A percentile compares a stretch with the other conserved stretches of the same genome.
Conservation (phyloP, 2,113 vertebrate genomes). For the Dendropsophus ebraccatus region DNA sequence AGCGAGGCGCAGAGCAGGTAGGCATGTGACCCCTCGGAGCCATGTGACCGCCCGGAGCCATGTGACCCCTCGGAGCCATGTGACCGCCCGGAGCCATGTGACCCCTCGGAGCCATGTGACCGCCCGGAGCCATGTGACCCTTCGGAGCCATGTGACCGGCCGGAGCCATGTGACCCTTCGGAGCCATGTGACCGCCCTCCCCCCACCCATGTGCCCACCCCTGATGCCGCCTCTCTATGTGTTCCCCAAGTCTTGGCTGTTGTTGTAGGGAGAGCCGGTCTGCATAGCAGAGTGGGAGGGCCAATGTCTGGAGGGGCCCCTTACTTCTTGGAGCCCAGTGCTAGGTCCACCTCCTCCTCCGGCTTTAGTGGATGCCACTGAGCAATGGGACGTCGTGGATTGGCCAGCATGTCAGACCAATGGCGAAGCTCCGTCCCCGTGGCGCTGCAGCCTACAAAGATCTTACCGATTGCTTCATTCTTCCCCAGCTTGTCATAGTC, state of each 20-base stretch:
- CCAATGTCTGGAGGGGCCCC: conserved; percentile 57
- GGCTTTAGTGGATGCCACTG: conserved; percentile 98
- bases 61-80: no score
- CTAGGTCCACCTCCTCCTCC: conserved; percentile 94
- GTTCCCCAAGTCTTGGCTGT: conserved; percentile 27
- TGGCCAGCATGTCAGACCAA: conserved; percentile 98
- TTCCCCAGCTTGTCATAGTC: conserved; percentile 99
- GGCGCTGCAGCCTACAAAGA: conserved; percentile 91
- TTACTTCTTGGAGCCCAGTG: conserved; percentile 93
- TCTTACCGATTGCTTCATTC: conserved; percentile 97
- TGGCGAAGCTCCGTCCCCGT: conserved; percentile 92
- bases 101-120: no score
- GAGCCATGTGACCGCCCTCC: no score
- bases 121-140: no score
- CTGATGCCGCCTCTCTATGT: conserved; percentile 10
- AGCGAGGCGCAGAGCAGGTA: neutral
- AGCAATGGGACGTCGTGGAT: conserved; percentile 94
- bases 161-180: no score
- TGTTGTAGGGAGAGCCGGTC: conserved; percentile 29
- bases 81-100: no score
- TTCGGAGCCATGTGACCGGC: no score
- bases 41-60: no score
- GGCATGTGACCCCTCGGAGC: no score
- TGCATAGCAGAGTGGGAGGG: conserved; percentile 54
- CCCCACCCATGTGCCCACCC: no score